phyloP scores from a whole-genome alignment of 2,888 invertebrate genomes.

The Leistus spinibarbis region DNA sequence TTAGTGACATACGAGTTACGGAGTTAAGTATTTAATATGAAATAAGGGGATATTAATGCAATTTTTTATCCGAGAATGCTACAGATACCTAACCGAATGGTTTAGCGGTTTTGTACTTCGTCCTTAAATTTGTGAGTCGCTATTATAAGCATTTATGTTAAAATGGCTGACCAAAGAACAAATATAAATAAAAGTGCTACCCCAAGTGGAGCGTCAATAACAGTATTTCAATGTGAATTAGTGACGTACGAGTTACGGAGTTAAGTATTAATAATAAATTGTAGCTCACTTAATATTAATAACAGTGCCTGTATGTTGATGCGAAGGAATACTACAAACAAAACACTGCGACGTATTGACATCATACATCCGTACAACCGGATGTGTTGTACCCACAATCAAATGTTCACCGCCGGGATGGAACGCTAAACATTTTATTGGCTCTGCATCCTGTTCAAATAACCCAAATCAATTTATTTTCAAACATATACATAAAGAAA shows the following conservation, averaged over 20 bases:
- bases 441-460: slow-evolving; percentile 79
- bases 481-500: neutral
- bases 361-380: slow-evolving; percentile 89
- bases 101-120: too few relatives aligned
- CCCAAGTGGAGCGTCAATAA: neutral
- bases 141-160: too few relatives aligned
- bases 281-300: slow-evolving; percentile 70
- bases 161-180: too few relatives aligned
- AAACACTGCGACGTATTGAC: slow-evolving; percentile 95
- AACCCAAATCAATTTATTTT: slow-evolving; percentile 3
- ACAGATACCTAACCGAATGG: too few relatives aligned
- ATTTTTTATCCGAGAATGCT: too few relatives aligned
- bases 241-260: neutral
- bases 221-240: too few relatives aligned
- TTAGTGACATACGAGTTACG: too few relatives aligned
- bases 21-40: too few relatives aligned
- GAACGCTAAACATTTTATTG: slow-evolving; percentile 87
- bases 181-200: too few relatives aligned
- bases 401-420: slow-evolving; percentile 96
- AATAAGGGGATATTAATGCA: too few relatives aligned
- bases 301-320: slow-evolving; percentile 80
- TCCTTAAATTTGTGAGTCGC: too few relatives aligned
- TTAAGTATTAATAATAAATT: neutral
- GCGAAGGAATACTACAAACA: slow-evolving; percentile 87
- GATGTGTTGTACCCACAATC: slow-evolving; percentile 91